A percentile compares a stretch with the other conserved stretches of the same genome.
These are phyloP conservation scores for Caenorhabditis sinica DNA, from an alignment of 2,888 invertebrate genomes.

Conservation along the genomic window DNA sequence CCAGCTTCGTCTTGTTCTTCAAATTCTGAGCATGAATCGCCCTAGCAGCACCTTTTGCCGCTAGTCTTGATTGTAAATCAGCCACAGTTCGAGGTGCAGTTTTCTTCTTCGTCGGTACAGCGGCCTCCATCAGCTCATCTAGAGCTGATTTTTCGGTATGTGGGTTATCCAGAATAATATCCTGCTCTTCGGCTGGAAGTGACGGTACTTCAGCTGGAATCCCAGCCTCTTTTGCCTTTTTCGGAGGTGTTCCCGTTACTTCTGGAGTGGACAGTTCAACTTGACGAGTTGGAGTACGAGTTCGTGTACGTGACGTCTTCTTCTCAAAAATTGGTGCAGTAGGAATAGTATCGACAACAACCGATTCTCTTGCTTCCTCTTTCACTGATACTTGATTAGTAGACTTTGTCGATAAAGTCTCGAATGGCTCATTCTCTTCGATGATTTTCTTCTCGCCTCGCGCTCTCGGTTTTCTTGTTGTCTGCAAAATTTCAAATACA, in stretches of 20 bases:
- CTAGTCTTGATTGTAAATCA: conserved; percentile 62
- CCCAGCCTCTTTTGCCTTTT: conserved; percentile 35
- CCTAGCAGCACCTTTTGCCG: conserved; percentile 54
- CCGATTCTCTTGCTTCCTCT: not conserved
- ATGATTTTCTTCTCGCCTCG: conserved; percentile 56
- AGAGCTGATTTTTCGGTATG: conserved; percentile 37
- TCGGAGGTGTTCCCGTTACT: conserved; percentile 57
- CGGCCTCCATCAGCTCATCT: conserved; percentile 45
- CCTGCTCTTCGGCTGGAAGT: not conserved
- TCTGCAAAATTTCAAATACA: conserved; percentile 29
- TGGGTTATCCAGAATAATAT: conserved; percentile 26
- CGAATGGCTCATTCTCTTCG: conserved; percentile 10
- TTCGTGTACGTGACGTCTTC: conserved; percentile 29
- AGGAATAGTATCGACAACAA: not conserved
- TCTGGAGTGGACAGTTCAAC: conserved; percentile 30
- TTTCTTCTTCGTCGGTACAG: conserved; percentile 35
- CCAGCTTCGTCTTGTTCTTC: conserved; percentile 60
- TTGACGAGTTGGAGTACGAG: conserved; percentile 53
- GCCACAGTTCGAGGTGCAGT: conserved; percentile 53
- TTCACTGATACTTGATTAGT: not conserved
- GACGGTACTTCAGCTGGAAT: conserved; percentile 14
- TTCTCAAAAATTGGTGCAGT: conserved; percentile 17
- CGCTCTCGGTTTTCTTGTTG: conserved; percentile 43
- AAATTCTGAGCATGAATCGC: conserved; percentile 62
- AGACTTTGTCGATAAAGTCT: no score